phyloP scores from a whole-genome alignment of 2,797 vertebrate genomes.

The Phrynocephalus forsythii region DNA sequence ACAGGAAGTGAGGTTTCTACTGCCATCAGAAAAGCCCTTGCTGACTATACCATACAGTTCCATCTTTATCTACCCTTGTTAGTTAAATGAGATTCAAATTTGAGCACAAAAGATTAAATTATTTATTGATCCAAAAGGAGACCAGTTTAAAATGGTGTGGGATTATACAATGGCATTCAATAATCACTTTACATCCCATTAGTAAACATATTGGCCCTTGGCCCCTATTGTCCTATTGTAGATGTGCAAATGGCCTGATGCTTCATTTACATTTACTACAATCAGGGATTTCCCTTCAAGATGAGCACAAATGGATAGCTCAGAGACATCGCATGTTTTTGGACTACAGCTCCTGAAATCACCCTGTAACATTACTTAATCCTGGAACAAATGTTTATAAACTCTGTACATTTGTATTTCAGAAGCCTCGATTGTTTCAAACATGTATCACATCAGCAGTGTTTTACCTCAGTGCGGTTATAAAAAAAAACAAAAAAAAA shows the following conservation, averaged over 20 bases:
- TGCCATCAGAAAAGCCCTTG: neutral
- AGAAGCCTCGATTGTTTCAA: neutral
- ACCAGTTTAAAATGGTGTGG: neutral
- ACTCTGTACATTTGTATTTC: neutral
- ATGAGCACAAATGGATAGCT: neutral
- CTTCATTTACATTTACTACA: neutral
- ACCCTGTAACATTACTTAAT: too few relatives aligned
- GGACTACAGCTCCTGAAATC: too few relatives aligned
- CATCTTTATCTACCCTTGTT: neutral
- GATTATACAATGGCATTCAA: conserved; percentile 18
- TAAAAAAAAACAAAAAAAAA: too few relatives aligned
- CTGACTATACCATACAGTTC: neutral
- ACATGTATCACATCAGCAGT: neutral
- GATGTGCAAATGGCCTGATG: neutral
- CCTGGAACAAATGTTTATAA: too few relatives aligned
- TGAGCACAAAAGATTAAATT: neutral
- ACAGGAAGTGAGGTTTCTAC: neutral
- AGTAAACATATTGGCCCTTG: neutral
- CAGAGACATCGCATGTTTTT: too few relatives aligned
- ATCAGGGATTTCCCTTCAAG: neutral
- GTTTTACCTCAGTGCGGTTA: neutral
- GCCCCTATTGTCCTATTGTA: neutral
- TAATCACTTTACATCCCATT: neutral
- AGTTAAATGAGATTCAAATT: neutral
- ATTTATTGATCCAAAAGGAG: neutral